phyloP scores from a whole-genome alignment of 2,888 invertebrate genomes.

The Ormyrus pomaceus region DNA sequence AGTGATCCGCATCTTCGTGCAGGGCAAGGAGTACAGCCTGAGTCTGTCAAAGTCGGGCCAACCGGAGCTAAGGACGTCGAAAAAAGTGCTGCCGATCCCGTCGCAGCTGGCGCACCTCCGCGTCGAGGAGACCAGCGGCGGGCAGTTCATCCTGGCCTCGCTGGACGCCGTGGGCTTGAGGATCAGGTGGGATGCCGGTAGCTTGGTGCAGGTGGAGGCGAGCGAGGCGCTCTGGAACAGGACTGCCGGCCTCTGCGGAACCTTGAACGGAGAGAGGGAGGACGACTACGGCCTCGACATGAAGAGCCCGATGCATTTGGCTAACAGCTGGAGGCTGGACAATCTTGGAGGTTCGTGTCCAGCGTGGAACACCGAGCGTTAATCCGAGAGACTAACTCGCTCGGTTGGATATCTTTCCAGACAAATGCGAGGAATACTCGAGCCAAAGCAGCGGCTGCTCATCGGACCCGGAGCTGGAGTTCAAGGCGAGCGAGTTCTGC shows the following conservation, averaged over 20 bases:
- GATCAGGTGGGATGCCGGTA: slow-evolving; percentile 84
- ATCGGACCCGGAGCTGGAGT: slow-evolving; percentile 68
- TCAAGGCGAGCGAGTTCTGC: slow-evolving; percentile 80
- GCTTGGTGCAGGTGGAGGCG: slow-evolving; percentile 81
- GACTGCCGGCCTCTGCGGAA: slow-evolving; percentile 90
- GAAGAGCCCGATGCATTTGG: slow-evolving; percentile 72
- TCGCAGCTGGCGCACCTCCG: slow-evolving; percentile 85
- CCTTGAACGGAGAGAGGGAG: slow-evolving; percentile 82
- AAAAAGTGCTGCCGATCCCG: slow-evolving; percentile 81
- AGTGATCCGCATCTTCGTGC: slow-evolving; percentile 82
- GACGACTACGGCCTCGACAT: slow-evolving; percentile 82
- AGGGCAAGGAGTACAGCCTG: slow-evolving; percentile 83
- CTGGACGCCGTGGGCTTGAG: slow-evolving; percentile 83
- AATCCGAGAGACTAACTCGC: no score
- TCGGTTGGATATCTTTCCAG: slow-evolving; percentile 70
- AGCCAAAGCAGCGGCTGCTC: slow-evolving; percentile 77
- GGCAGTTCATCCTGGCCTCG: slow-evolving; percentile 82
- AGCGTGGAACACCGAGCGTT: slow-evolving; percentile 30
- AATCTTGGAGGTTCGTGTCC: slow-evolving; percentile 30
- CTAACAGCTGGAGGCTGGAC: slow-evolving; percentile 19
- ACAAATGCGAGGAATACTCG: slow-evolving; percentile 78
- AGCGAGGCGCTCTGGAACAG: slow-evolving; percentile 85
- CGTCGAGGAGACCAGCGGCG: slow-evolving; percentile 80
- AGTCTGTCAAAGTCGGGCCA: slow-evolving; percentile 33
- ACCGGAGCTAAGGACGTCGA: slow-evolving; percentile 60